phyloP scores from a whole-genome alignment of 2,797 vertebrate genomes.

The Emys orbicularis region DNA sequence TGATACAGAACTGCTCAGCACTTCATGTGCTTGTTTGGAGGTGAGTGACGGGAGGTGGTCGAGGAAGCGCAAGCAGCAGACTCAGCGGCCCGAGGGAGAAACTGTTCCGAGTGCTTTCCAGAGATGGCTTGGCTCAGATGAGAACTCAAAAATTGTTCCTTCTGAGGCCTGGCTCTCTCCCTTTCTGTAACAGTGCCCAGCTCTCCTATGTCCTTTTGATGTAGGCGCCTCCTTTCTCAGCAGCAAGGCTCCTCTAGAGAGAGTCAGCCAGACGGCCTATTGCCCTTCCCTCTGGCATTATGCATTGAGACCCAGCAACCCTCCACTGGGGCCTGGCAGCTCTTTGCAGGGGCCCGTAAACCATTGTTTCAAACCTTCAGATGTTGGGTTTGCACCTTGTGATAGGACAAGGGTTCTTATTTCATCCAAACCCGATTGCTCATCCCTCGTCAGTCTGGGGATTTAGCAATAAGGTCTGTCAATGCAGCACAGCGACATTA shows the following conservation, averaged over 20 bases:
- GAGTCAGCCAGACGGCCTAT: not conserved
- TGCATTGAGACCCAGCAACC: not conserved
- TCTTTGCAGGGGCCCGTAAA: not conserved
- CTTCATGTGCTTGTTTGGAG: not conserved
- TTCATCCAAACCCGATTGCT: not conserved
- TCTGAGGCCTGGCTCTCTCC: not conserved
- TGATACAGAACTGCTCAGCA: not conserved
- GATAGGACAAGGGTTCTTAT: not conserved
- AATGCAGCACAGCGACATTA: not conserved
- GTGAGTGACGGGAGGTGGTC: not conserved
- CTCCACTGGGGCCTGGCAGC: not conserved
- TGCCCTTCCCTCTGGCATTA: not conserved
- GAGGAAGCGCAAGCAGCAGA: not conserved
- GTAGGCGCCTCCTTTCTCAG: not conserved
- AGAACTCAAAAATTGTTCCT: not conserved
- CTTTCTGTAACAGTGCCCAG: not conserved
- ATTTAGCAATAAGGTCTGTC: not conserved
- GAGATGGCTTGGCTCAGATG: not conserved
- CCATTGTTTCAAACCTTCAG: not conserved
- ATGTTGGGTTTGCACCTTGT: not conserved
- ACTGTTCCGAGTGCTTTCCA: not conserved
- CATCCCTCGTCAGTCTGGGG: not conserved
- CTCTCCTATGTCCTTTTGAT: not conserved
- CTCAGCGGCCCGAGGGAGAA: not conserved
- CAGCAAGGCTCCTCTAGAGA: not conserved